Conservation (phyloP, 2,113 vertebrate genomes). For the Chloebia gouldiae region DNA sequence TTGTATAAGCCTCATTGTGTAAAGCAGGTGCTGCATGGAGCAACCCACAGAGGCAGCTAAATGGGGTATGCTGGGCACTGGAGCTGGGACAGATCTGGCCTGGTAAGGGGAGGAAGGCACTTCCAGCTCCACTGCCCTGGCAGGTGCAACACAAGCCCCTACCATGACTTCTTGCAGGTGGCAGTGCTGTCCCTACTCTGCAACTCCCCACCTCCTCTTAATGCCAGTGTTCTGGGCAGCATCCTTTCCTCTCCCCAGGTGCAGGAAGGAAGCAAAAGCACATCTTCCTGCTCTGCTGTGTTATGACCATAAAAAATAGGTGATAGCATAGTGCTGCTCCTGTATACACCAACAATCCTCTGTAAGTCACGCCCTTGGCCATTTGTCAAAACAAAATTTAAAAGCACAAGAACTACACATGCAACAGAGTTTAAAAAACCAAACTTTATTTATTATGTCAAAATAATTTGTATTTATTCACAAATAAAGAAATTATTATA, state of each 20-base stretch:
- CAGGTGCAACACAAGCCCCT: not conserved
- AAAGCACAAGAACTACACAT: not conserved
- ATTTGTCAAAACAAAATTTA: not conserved
- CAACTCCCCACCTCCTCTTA: not conserved
- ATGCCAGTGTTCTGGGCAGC: not conserved
- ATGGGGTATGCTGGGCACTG: rapidly evolving
- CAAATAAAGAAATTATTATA: not conserved
- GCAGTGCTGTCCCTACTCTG: not conserved
- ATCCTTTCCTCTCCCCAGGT: not conserved
- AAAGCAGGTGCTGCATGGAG: not conserved
- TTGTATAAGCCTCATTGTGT: not conserved
- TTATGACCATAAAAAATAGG: not conserved
- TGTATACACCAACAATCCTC: not conserved
- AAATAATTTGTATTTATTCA: conserved; percentile 19
- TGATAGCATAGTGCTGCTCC: not conserved
- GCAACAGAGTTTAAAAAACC: not conserved
- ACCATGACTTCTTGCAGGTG: rapidly evolving
- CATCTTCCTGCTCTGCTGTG: not conserved
- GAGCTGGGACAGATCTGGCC: not conserved
- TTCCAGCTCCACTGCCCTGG: not conserved
- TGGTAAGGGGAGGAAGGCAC: not conserved
- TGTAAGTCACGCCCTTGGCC: not conserved
- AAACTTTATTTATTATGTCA: not conserved
- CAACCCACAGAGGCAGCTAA: rapidly evolving
- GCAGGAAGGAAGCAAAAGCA: not conserved